Evolutionary conservation across 92 coral and sea anemone genomes (phyloP).

Genomic region (Epizoanthus stellaris): DNA sequence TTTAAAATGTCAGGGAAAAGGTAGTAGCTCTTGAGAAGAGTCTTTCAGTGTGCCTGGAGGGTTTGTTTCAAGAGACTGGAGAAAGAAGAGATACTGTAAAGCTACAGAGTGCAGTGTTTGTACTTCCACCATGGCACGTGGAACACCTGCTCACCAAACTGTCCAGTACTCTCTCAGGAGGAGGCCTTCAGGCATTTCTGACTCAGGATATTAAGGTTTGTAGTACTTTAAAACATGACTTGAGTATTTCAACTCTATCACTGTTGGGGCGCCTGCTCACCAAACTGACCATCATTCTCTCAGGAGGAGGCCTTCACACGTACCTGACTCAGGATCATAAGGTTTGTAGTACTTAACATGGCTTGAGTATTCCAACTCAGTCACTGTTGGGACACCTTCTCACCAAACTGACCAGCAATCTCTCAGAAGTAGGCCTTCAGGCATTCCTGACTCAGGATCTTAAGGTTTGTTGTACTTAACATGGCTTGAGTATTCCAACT

Average conservation of each 20-base stretch:
- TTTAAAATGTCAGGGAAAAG: conserved; percentile 46
- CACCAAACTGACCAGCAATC: no score
- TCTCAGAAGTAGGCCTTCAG: no score
- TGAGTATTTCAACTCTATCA: no score
- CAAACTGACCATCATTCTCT: no score
- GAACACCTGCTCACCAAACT: conserved; percentile 66
- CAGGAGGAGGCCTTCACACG: not conserved
- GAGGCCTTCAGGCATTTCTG: conserved; percentile 55
- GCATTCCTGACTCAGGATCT: not conserved
- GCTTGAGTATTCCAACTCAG: not conserved
- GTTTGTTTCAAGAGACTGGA: conserved; percentile 50
- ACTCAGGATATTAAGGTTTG: conserved; percentile 73
- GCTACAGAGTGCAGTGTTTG: conserved; percentile 26
- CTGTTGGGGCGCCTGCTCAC: no score
- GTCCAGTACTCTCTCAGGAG: conserved; percentile 21
- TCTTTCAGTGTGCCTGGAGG: conserved; percentile 65
- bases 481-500: no score
- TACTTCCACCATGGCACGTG: conserved; percentile 76
- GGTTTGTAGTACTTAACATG: conserved; percentile 46
- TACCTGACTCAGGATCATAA: not conserved
- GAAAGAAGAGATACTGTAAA: conserved; percentile 5
- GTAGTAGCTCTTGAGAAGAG: conserved; percentile 57
- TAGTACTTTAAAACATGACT: conserved; percentile 11
- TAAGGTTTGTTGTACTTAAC: not conserved
- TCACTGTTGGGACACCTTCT: no score